A percentile compares a stretch with the other conserved stretches of the same genome.
Conservation (phyloP, 2,888 invertebrate genomes). For the Eristalis arbustorum region DNA sequence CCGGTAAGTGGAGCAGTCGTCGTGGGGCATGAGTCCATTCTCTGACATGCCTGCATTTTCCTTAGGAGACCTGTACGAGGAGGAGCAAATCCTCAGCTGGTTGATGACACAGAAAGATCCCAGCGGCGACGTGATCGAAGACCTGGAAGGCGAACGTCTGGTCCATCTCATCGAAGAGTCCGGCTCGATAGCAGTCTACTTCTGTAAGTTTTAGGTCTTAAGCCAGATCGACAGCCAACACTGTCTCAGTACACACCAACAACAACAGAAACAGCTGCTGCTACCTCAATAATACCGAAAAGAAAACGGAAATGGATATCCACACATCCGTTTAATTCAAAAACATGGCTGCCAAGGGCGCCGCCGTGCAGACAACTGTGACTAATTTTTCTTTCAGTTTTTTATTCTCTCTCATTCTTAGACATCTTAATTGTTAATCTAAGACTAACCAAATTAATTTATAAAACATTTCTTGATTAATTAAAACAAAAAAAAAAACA, state of each 20-base stretch:
- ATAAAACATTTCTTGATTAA: constrained; percentile 4
- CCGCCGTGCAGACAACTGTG: constrained; percentile 50
- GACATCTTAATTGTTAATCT: constrained; percentile 38
- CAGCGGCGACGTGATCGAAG: constrained; percentile 94
- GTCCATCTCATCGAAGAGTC: constrained; percentile 88
- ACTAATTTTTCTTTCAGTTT: constrained; percentile 57
- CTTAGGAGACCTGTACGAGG: constrained; percentile 91
- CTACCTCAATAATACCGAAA: constrained; percentile 63
- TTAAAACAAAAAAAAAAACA: not conserved
- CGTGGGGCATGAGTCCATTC: not conserved
- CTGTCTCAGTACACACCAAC: constrained; percentile 31
- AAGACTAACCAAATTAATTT: constrained; percentile 59
- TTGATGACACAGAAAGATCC: constrained; percentile 95
- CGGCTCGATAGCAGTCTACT: constrained; percentile 92
- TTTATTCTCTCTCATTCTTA: not conserved
- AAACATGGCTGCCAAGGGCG: constrained; percentile 42
- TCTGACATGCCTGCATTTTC: not conserved
- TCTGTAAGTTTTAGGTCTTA: constrained; percentile 86
- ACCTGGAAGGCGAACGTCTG: constrained; percentile 90
- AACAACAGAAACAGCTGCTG: constrained; percentile 30
- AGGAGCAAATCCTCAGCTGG: constrained; percentile 94
- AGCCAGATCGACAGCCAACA: constrained; percentile 2
- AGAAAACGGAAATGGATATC: constrained; percentile 26
- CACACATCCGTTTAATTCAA: constrained; percentile 22
- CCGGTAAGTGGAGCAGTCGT: constrained; percentile 82